Conservation (phyloP, 2,113 vertebrate species). For the Heptranchias perlo region DNA sequence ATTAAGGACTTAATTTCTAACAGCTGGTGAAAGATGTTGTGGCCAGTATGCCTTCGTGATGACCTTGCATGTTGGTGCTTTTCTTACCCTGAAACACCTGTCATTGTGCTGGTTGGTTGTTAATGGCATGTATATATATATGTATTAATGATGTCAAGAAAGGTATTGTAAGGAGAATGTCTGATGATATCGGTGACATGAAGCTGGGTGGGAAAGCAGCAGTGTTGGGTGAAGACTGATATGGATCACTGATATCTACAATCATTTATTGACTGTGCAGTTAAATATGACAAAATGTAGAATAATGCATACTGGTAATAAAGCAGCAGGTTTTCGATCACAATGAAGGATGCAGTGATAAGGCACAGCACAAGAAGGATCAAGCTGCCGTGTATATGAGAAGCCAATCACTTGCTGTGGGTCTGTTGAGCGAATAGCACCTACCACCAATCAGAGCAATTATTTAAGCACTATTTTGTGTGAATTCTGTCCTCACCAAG, state of each 20-base stretch:
- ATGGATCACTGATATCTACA: not conserved
- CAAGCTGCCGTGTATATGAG: too few species aligned
- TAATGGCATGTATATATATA: not conserved
- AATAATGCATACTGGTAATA: not conserved
- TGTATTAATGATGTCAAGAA: not conserved
- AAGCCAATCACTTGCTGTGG: not conserved
- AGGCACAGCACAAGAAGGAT: not conserved
- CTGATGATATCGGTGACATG: not conserved
- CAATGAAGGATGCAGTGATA: not conserved
- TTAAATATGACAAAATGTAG: not conserved
- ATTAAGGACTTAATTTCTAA: not conserved
- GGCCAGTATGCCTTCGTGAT: not conserved
- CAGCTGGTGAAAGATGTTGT: not conserved
- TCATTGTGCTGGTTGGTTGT: not conserved
- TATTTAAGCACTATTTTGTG: not conserved
- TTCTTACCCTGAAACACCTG: not conserved
- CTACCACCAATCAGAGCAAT: not conserved
- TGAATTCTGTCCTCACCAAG: not conserved
- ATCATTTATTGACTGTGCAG: not conserved
- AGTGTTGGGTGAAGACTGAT: not conserved
- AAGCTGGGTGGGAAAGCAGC: not conserved
- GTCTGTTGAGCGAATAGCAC: not conserved
- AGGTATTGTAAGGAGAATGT: not conserved
- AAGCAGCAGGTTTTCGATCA: not conserved
- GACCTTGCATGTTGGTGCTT: not conserved